Conservation (phyloP, 1,140 invertebrate species). For the Propsilocerus akamusi region DNA sequence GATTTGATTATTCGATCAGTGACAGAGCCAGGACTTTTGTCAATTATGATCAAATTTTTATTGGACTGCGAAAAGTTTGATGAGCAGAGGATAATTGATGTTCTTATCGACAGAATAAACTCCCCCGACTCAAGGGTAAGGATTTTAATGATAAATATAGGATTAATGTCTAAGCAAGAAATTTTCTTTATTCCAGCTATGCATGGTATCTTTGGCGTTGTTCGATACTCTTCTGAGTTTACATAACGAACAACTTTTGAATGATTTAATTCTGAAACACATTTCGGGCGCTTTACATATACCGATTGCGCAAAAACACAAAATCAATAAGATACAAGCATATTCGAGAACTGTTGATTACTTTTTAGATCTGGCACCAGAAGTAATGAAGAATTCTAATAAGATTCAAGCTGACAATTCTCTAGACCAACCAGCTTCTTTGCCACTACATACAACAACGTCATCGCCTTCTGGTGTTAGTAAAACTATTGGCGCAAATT, state of each 20-base stretch:
- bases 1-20: constrained; percentile 76
- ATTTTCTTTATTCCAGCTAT: constrained; percentile 42
- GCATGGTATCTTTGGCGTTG: constrained; percentile 73
- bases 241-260: constrained; percentile 94
- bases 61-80: constrained; percentile 69
- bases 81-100: constrained; percentile 54
- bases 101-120: constrained; percentile 53
- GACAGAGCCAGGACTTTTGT: constrained; percentile 63
- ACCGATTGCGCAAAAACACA: constrained; percentile 60
- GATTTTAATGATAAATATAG: constrained; percentile 7
- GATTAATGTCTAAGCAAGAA: not conserved
- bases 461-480: too few species aligned
- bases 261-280: constrained; percentile 76
- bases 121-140: constrained; percentile 43
- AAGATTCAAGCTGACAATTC: constrained; percentile 4
- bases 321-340: constrained; percentile 57
- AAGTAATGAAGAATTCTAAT: constrained; percentile 18
- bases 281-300: constrained; percentile 79
- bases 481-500: constrained; percentile 23
- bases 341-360: constrained; percentile 67
- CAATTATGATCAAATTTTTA: constrained; percentile 69
- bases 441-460: constrained; percentile 13
- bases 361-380: constrained; percentile 64
- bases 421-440: constrained; percentile 11
- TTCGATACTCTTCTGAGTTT: constrained; percentile 82